Evolutionary conservation across 2,797 vertebrate genomes (phyloP).

Genomic region (Coccyzus lansbergi): DNA sequence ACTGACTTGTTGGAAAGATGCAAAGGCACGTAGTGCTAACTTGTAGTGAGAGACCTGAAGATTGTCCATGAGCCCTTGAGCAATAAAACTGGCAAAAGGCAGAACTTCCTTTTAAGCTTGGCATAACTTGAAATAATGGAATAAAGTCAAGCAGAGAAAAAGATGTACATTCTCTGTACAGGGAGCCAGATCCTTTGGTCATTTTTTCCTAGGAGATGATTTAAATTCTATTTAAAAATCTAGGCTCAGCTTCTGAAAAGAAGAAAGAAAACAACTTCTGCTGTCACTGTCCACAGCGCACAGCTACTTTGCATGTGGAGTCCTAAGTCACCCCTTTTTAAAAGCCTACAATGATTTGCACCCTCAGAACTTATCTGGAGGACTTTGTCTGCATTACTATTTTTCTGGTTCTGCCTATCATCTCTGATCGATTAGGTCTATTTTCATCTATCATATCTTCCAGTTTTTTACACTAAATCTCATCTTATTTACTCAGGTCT

Average conservation of each 20-base stretch:
- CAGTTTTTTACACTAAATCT: background rate
- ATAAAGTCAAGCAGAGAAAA: background rate
- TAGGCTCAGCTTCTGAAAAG: background rate
- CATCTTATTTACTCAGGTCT: background rate
- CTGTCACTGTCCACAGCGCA: background rate
- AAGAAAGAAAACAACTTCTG: background rate
- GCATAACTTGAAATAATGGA: background rate
- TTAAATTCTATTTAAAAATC: background rate
- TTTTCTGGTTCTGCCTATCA: background rate
- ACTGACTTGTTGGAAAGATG: background rate
- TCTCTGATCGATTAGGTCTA: background rate
- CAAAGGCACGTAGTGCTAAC: background rate
- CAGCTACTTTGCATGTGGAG: background rate
- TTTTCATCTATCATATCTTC: background rate
- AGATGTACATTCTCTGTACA: background rate
- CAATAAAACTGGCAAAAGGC: background rate
- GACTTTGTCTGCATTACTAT: background rate
- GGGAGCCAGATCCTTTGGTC: background rate
- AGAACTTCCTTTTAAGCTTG: background rate
- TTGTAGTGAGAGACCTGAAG: background rate
- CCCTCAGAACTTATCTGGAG: background rate
- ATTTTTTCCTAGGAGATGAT: background rate
- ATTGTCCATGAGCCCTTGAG: background rate
- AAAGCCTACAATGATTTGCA: background rate
- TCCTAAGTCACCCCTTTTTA: background rate